A percentile compares a stretch with the other conserved stretches of the same genome.
phyloP scores from a whole-genome alignment of 2,888 invertebrate species.

The Oscheius sp. region DNA sequence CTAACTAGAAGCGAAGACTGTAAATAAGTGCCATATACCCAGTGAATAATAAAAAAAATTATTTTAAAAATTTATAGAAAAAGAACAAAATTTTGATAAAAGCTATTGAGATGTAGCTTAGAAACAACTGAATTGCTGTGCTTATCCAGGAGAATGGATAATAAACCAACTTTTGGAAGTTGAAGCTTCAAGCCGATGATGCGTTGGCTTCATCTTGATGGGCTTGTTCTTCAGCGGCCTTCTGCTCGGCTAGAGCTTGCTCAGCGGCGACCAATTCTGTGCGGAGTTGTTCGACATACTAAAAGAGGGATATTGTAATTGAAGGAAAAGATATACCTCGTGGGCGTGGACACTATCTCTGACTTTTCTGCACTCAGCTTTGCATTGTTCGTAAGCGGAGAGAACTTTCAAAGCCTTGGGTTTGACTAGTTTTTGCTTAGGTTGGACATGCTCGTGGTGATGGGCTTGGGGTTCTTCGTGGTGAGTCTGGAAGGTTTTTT shows the following conservation, averaged over 20 bases:
- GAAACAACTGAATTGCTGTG: neutral
- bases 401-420: constrained; percentile 54
- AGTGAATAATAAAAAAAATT: no score
- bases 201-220: neutral
- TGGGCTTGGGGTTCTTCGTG: neutral
- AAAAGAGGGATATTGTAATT: constrained; percentile 13
- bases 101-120: neutral
- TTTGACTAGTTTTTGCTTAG: constrained; percentile 34
- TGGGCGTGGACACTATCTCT: constrained; percentile 58
- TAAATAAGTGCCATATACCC: no score
- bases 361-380: constrained; percentile 61
- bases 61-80: neutral
- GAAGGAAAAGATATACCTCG: constrained; percentile 35
- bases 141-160: neutral
- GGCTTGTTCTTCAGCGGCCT: constrained; percentile 29
- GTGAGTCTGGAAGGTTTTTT: neutral
- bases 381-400: constrained; percentile 63
- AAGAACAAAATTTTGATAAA: neutral
- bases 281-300: constrained; percentile 62
- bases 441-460: constrained; percentile 6
- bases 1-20: no score
- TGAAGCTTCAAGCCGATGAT: neutral
- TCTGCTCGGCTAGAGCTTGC: constrained; percentile 49
- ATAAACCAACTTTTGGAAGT: neutral
- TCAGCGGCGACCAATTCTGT: constrained; percentile 58